Base-by-base conservation (phyloP, 2,113 vertebrate genomes). In the Setophaga coronata region DNA sequence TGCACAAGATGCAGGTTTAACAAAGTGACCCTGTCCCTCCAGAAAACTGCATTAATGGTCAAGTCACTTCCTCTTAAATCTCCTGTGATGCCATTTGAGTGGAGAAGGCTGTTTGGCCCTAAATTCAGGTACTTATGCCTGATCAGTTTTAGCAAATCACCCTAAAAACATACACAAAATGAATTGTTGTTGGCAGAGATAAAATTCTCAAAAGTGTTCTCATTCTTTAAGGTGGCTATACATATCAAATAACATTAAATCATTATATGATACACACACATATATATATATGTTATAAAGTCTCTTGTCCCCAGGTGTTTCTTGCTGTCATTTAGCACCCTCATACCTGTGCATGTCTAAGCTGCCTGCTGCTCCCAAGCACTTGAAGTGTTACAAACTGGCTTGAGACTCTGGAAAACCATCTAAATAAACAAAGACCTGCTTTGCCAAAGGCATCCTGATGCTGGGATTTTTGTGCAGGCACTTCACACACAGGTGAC, bases 251-350 rank as follows among this genome's bases (percentile, higher is more conserved):
- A 76, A 42, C 23, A 36, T 8, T 28, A 23, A 69, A 56, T 54
- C 40, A 53, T 36, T 40, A 12, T 18, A 57, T 28, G 4, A 45
- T 13, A 18, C 5, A 38, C 0, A 18, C 5, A 38, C 0, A 8
- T 28, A 18, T 10, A 24, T 10, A 29, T 8, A 12, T 17, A 3
- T 53, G 15, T 31, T 20, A 43, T 15, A 29, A 48, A 50, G 2
- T 57, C 33, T 87, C 29, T 45, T 47, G 26, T 33, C 51, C 9
- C 9, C 40, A 57, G 31, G 7, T 69, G 20, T 40, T 73, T 70
- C 36, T 56, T 89, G 31, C n/a, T 77, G 31, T 66, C 56, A 51
- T 56, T 87, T 70, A 33, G 12, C 18, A 84, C 11, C 10, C 29
- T 51, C 28, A 34, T 8, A 18, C 14, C 18, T 53, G 13, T 3